Evolutionary conservation across 2,888 invertebrate genomes (phyloP).

Genomic region (Leucophora obtusa): DNA sequence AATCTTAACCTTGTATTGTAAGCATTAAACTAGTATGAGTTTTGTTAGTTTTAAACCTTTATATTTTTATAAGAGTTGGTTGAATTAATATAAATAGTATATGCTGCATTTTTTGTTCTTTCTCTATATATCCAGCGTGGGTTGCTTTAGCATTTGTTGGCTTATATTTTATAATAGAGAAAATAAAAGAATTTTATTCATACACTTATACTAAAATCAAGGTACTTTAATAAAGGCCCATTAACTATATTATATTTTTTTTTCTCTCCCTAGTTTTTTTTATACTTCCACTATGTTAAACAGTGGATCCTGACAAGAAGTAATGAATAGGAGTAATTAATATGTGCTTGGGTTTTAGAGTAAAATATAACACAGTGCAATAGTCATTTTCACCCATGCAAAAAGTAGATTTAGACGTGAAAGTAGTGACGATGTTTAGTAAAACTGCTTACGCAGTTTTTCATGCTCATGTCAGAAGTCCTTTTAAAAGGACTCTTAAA

Average conservation of each 20-base stretch:
- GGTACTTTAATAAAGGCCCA: constrained; percentile 60
- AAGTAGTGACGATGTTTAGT: too few relatives aligned
- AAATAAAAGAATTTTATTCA: constrained; percentile 38
- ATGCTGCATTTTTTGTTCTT: background rate
- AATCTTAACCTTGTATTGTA: constrained; percentile 59
- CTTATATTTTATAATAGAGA: constrained; percentile 34
- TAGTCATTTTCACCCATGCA: too few relatives aligned
- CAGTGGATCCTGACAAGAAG: too few relatives aligned
- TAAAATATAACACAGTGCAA: too few relatives aligned
- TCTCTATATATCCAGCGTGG: constrained; percentile 48
- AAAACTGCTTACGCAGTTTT: too few relatives aligned
- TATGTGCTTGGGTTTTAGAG: too few relatives aligned
- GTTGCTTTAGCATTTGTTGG: constrained; percentile 59
- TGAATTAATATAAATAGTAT: background rate
- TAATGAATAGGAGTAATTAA: too few relatives aligned
- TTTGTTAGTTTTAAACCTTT: background rate
- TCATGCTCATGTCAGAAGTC: too few relatives aligned
- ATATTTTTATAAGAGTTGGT: background rate
- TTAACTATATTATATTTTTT: constrained; percentile 55
- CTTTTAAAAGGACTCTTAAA: too few relatives aligned
- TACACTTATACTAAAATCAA: constrained; percentile 31
- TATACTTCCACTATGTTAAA: too few relatives aligned
- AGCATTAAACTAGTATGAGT: constrained; percentile 46
- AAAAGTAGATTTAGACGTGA: too few relatives aligned
- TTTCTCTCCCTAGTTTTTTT: background rate